Conservation (phyloP, 2,113 vertebrate genomes). For the Oceanites oceanicus region DNA sequence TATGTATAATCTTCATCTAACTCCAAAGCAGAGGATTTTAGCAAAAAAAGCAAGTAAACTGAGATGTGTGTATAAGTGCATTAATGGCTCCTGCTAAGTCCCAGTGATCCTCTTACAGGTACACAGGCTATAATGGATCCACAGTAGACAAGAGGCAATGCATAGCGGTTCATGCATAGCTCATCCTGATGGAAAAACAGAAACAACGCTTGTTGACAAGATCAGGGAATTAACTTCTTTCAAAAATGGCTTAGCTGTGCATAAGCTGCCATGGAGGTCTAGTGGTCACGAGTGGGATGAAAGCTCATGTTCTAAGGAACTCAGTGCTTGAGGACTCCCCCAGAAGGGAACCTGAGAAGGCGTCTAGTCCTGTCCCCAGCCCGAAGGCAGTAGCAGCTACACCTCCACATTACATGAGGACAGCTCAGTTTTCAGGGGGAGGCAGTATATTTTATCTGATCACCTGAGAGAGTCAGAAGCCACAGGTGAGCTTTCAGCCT, state of each 20-base stretch:
- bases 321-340: not conserved
- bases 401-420: not conserved
- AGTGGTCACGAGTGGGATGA: not conserved
- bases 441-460: not conserved
- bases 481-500: not conserved
- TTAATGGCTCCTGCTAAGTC: conserved; percentile 24
- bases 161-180: not conserved
- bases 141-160: not conserved
- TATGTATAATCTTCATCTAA: conserved; percentile 1
- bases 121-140: not conserved
- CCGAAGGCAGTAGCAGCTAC: not conserved
- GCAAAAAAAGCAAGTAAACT: not conserved
- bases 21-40: conserved; percentile 15
- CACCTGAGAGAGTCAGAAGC: not conserved
- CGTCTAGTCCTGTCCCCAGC: not conserved
- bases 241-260: not conserved
- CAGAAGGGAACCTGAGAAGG: not conserved
- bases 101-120: conserved; percentile 46
- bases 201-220: not conserved
- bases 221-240: not conserved
- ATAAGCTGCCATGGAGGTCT: not conserved
- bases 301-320: not conserved
- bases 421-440: not conserved
- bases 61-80: not conserved
- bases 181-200: not conserved